phyloP scores from a whole-genome alignment of 1,140 invertebrate genomes.

The Macrotrachela quadricornifera region DNA sequence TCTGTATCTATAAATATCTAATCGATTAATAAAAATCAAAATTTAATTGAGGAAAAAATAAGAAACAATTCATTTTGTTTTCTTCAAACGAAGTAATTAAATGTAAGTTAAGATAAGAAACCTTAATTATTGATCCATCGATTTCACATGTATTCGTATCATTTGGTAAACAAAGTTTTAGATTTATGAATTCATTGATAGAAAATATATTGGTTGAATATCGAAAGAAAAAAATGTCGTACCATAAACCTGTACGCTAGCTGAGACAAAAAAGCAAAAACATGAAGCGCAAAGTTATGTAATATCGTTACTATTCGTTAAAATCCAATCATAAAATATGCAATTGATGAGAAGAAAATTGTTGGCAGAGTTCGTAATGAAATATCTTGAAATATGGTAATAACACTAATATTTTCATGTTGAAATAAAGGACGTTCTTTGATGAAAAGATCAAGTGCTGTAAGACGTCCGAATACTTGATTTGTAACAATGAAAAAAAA shows the following conservation, averaged over 20 bases:
- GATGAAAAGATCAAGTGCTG: no score
- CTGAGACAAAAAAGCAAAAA: constrained; percentile 23
- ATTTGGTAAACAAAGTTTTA: constrained; percentile 9
- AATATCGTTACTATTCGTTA: constrained; percentile 13
- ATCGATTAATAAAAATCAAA: no score
- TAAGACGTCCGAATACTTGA: no score
- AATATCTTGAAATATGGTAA: constrained; percentile 27
- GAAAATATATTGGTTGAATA: constrained; percentile 18
- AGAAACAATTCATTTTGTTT: background rate
- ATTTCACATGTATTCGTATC: constrained; percentile 7
- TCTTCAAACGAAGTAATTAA: constrained; percentile 5
- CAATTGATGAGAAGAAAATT: constrained; percentile 18
- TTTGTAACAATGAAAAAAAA: no score
- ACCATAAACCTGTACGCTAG: constrained; percentile 18
- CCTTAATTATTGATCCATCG: background rate
- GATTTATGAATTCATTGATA: background rate
- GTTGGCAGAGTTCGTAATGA: constrained; percentile 22
- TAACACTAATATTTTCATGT: constrained; percentile 9
- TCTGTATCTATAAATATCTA: no score
- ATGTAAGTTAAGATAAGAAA: constrained; percentile 19
- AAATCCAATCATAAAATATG: constrained; percentile 28
- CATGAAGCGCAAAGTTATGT: constrained; percentile 19
- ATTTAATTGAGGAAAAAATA: no score
- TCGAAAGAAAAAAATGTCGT: constrained; percentile 15
- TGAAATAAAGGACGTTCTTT: no score